These are phyloP conservation scores for Microtus californicus DNA, from an alignment of 2,797 vertebrate species.

Conservation along the genomic window DNA sequence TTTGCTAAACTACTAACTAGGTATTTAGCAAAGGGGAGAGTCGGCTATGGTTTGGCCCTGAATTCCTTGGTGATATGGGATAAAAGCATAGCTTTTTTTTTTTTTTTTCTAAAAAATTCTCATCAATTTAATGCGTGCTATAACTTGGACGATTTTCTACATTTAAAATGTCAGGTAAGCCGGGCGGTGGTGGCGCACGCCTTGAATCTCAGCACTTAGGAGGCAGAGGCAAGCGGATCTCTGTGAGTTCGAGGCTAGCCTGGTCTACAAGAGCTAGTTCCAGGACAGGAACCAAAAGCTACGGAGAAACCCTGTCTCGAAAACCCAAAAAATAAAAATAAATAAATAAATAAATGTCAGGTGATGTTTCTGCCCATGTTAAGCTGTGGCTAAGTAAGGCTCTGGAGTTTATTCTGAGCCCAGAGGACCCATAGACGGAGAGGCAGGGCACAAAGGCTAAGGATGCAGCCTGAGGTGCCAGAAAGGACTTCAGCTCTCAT, in stretches of 20 bases:
- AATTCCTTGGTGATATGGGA: not conserved
- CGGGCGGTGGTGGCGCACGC: too few species aligned
- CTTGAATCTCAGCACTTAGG: too few species aligned
- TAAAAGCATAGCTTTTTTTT: conserved; percentile 25
- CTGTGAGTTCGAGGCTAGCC: too few species aligned
- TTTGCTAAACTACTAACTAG: conserved; percentile 12
- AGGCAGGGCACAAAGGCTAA: not conserved
- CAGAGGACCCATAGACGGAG: not conserved
- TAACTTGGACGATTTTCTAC: conserved; percentile 26
- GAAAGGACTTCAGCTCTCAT: not conserved
- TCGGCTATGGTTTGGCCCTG: not conserved
- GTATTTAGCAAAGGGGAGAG: not conserved
- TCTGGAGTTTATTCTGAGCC: conserved; percentile 12
- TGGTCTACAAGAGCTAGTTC: too few species aligned
- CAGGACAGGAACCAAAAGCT: too few species aligned
- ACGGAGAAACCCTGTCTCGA: too few species aligned
- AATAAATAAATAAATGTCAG: not conserved
- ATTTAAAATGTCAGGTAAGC: not conserved
- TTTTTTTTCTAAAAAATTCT: not conserved
- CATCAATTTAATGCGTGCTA: not conserved
- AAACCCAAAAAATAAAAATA: too few species aligned
- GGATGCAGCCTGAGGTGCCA: not conserved
- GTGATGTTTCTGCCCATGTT: not conserved
- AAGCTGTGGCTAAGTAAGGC: not conserved
- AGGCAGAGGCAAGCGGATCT: too few species aligned